Conservation (phyloP, 2,888 invertebrate species). For the Mantis religiosa region DNA sequence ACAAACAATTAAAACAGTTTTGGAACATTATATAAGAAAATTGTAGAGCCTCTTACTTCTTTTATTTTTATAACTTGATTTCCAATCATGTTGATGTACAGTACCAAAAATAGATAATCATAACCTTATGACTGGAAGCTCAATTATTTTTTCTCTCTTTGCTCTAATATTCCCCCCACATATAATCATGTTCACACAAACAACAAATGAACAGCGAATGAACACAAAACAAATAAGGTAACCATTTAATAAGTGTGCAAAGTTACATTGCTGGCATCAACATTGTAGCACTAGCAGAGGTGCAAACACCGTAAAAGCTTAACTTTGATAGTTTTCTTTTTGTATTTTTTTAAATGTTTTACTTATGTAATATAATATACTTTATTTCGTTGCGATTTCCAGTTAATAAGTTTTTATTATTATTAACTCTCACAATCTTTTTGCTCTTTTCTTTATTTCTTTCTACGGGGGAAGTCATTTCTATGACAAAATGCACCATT, state of each 20-base stretch:
- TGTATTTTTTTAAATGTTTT: background rate
- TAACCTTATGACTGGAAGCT: slow-evolving; percentile 31
- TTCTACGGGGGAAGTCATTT: slow-evolving; percentile 11
- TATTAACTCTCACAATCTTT: background rate
- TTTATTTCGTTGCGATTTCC: slow-evolving; percentile 25
- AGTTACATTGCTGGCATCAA: slow-evolving; percentile 2
- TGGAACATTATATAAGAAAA: background rate
- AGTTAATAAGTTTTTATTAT: background rate
- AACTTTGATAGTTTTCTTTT: background rate
- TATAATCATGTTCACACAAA: slow-evolving; percentile 10
- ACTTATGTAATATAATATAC: slow-evolving; percentile 7
- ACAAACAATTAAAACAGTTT: background rate
- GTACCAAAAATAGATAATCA: slow-evolving; percentile 31
- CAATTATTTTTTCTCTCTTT: slow-evolving; percentile 11
- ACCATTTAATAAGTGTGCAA: background rate
- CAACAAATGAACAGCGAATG: background rate
- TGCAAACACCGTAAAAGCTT: slow-evolving; percentile 18
- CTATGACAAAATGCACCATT: background rate
- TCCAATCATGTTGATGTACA: slow-evolving; percentile 27
- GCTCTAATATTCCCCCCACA: slow-evolving; percentile 22
- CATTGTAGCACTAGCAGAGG: background rate
- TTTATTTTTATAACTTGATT: background rate
- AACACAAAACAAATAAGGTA: background rate
- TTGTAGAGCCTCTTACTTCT: background rate
- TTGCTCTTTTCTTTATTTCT: background rate